Evolutionary conservation across 1,140 invertebrate genomes (phyloP), one percentile per base, ranked within the genome.

Genomic region (Steinernema khuongi): DNA sequence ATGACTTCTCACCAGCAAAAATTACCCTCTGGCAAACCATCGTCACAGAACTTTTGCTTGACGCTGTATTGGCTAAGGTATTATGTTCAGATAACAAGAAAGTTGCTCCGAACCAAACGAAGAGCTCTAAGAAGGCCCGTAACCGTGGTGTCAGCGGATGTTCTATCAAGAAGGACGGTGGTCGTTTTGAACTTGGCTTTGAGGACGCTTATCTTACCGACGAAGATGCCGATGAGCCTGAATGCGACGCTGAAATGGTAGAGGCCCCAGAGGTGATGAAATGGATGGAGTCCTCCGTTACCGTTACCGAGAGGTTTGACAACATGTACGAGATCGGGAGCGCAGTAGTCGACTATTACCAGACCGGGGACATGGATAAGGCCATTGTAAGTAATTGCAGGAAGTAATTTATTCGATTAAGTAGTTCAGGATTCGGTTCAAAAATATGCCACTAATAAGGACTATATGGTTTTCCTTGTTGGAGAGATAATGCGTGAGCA

Each of bases 61-160:
- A n/a, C n/a, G n/a, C n/a, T n/a, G n/a, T n/a, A n/a, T n/a, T n/a
- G n/a, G n/a, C n/a, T n/a, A n/a, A n/a, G n/a, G n/a, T 41, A 11
- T 41, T 41, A 41, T 11, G 7, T n/a, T 7, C 26, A 60, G 50
- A 60, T 60, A 60, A n/a, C 11, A 60, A 60, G 50, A 60, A 60
- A 60, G 50, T 60, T 14, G 50, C 50, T 11, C 50, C 50, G 4
- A 60, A 60, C 50, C 50, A 60, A 60, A 60, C 50, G 7, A 60
- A 60, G 50, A 60, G 14, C 14, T 60, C 50, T 11, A 60, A 60
- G 22, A 60, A 60, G 19, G 19, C 50, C 14, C 50, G 50, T 22
- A 60, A 60, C 19, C 50, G 50, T 22, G 50, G 50, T 26, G 50
- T 60, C 19, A 60, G 50, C 22, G 50, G 50, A 60, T 60, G 50